Evolutionary conservation across 2,113 vertebrate genomes (phyloP), one percentile per base, ranked within the genome.

Genomic region (Pholis gunnellus): DNA sequence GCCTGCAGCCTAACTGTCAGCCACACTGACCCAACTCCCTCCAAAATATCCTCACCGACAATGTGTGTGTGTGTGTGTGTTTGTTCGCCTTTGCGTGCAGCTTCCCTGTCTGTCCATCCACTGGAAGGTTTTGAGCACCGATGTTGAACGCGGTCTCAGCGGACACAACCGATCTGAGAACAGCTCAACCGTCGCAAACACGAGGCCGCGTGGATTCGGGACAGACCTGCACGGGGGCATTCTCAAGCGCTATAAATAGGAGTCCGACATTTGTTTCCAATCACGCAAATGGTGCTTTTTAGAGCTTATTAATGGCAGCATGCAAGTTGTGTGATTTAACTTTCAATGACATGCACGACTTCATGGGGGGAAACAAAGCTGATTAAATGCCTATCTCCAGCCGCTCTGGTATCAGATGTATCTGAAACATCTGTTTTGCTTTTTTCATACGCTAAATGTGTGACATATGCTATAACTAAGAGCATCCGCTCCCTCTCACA

Each of bases 21-120:
- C 88, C 83, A 87, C 84, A 86, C 84, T 89, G 90, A 91, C 85
- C 87, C 81, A 73, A 22, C 88, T 90, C 11, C 20, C 7, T 2
- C 64, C 57, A 69, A 76, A 75, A 65, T 25, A 6, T 50, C 75
- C 50, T 78, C 77, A 36, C 22, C 40, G 57, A 72, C 71, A 27
- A 22, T 70, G 68, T 83, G 72, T 5, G 42, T 40, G 2, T 68
- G 7, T 72, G 64, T 85, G 67, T 6, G 40, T 48, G 7, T 82
- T 65, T 78, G 65, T 75, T 63, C 29, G 73, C 25, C 31, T 81
- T 77, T 25, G 79, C 61, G 14, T 75, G 84, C 65, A 75, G 82
- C 80, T 69, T 75, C 61, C 69, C 46, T 44, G 48, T 77, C 64
- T 77, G 75, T 78, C 77, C 69, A 38, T 38, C 77, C 87, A 83